Evolutionary conservation across 1,140 invertebrate genomes (phyloP).

Genomic region (Ostrea denselamellosa): DNA sequence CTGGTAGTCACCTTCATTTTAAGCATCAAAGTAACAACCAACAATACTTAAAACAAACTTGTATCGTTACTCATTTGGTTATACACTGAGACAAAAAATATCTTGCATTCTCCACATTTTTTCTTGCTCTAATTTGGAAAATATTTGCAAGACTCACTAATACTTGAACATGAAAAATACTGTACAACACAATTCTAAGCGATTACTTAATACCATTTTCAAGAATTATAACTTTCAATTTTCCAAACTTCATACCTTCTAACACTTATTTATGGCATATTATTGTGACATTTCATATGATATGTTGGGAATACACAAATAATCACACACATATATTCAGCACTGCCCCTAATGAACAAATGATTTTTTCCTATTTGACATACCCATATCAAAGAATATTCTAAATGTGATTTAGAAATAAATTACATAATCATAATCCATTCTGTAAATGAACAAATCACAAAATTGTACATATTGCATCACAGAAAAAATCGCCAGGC

Average conservation of each 20-base stretch:
- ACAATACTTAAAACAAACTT: too few species aligned
- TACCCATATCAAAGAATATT: background rate
- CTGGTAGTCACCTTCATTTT: too few species aligned
- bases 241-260: background rate
- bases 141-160: too few species aligned
- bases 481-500: background rate
- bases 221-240: background rate
- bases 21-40: too few species aligned
- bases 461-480: constrained; percentile 3
- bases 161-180: too few species aligned
- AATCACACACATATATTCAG: background rate
- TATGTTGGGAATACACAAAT: background rate
- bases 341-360: background rate
- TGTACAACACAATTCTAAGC: too few species aligned
- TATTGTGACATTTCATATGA: background rate
- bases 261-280: background rate
- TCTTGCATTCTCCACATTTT: too few species aligned
- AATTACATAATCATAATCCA: background rate
- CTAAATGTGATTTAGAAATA: background rate
- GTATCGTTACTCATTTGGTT: too few species aligned
- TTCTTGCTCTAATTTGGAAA: too few species aligned
- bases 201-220: too few species aligned
- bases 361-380: background rate
- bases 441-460: background rate
- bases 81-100: too few species aligned